Evolutionary conservation across 2,113 vertebrate species (phyloP).

Genomic region (Myrmophylax atrothorax): DNA sequence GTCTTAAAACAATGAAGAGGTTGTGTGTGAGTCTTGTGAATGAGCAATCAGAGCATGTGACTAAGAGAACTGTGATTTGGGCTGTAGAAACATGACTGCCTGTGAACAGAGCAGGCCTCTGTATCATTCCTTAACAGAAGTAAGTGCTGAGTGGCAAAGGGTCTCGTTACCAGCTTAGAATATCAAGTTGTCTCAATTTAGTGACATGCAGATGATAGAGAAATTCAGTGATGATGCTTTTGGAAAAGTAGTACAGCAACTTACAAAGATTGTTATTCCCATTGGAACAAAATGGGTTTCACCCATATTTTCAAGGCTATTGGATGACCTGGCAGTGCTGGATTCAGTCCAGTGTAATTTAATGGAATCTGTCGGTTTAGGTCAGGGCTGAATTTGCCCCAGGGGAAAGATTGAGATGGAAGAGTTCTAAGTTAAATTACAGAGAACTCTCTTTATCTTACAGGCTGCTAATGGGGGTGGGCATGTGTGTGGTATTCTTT

Average conservation of each 20-base stretch:
- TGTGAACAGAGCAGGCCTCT: background rate
- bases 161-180: constrained; percentile 20
- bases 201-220: background rate
- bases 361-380: constrained; percentile 23
- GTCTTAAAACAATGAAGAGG: constrained; percentile 38
- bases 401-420: background rate
- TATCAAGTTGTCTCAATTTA: background rate
- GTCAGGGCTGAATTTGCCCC: constrained; percentile 27
- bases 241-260: background rate
- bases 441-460: background rate
- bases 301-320: background rate
- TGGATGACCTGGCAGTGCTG: constrained; percentile 7
- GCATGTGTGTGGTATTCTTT: background rate
- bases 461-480: background rate
- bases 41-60: background rate
- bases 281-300: background rate
- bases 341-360: constrained; percentile 15
- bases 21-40: background rate
- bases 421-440: background rate
- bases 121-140: background rate
- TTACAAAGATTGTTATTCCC: background rate
- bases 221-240: constrained; percentile 7
- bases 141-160: background rate
- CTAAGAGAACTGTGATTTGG: background rate
- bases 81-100: background rate